These are phyloP conservation scores for Baronia brevicornis DNA, from an alignment of 2,888 invertebrate species.

Conservation along the genomic window DNA sequence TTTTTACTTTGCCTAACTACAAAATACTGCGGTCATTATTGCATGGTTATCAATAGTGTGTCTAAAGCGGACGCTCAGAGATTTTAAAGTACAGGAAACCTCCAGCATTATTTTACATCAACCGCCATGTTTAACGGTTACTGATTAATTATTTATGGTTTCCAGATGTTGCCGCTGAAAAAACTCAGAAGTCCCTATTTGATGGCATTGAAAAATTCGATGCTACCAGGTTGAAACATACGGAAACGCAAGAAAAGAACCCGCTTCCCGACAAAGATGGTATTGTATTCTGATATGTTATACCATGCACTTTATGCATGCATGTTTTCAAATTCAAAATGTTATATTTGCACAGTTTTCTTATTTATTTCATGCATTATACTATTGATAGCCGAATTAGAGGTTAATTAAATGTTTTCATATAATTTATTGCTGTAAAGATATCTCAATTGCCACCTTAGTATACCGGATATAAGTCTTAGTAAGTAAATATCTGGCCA, in stretches of 20 bases:
- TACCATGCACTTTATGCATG: conserved; percentile 15
- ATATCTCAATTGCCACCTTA: no score
- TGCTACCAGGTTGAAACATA: conserved; percentile 88
- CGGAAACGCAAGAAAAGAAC: conserved; percentile 94
- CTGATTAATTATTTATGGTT: conserved; percentile 32
- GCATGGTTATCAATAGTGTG: no score
- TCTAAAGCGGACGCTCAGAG: no score
- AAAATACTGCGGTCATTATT: no score
- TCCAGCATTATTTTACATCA: neutral
- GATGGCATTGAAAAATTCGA: conserved; percentile 92
- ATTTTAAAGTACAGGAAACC: no score
- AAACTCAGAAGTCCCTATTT: conserved; percentile 87
- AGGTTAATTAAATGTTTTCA: no score
- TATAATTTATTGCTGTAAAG: no score
- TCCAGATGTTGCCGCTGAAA: conserved; percentile 91
- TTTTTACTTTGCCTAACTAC: no score
- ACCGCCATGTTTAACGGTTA: neutral
- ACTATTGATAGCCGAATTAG: no score
- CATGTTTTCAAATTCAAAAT: neutral
- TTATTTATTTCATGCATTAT: no score
- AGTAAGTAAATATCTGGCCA: no score
- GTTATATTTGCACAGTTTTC: conserved; percentile 13
- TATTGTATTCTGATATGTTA: conserved; percentile 45
- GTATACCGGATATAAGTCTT: no score
- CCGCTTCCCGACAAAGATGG: conserved; percentile 95